These are phyloP conservation scores for Torymus auratus DNA, from an alignment of 2,888 invertebrate genomes.

Conservation along the genomic window DNA sequence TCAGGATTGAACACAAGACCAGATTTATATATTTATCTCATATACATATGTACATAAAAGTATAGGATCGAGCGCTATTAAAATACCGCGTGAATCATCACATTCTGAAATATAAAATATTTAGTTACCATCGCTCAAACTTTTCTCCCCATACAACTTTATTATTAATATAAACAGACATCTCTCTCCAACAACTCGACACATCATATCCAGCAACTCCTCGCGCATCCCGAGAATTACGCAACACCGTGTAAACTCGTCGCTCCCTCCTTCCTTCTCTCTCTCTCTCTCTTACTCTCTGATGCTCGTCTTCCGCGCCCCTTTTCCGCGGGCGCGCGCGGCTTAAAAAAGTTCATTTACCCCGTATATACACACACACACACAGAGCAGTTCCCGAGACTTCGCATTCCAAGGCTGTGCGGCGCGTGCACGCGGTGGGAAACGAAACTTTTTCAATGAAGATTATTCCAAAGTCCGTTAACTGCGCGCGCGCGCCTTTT, in stretches of 20 bases:
- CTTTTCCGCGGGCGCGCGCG: neutral
- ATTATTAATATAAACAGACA: no score
- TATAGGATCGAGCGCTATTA: no score
- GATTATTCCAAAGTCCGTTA: slow-evolving; percentile 74
- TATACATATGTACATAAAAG: no score
- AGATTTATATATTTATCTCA: no score
- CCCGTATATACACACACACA: neutral
- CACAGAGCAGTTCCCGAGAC: neutral
- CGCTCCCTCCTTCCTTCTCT: neutral
- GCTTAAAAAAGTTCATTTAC: slow-evolving; percentile 54
- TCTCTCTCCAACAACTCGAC: no score
- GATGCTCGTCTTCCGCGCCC: neutral
- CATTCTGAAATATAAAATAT: no score
- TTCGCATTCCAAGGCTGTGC: slow-evolving; percentile 60
- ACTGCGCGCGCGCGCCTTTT: slow-evolving; percentile 61
- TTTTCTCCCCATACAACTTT: no score
- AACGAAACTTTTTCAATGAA: slow-evolving; percentile 75
- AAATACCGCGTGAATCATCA: no score
- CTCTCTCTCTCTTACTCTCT: neutral
- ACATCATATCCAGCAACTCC: no score
- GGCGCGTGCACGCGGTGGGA: slow-evolving; percentile 49
- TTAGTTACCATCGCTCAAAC: no score
- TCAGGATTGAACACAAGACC: no score
- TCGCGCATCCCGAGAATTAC: slow-evolving; percentile 19
- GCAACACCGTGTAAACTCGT: slow-evolving; percentile 46